Conservation (phyloP, 2,113 vertebrate species). For the Gobius niger region DNA sequence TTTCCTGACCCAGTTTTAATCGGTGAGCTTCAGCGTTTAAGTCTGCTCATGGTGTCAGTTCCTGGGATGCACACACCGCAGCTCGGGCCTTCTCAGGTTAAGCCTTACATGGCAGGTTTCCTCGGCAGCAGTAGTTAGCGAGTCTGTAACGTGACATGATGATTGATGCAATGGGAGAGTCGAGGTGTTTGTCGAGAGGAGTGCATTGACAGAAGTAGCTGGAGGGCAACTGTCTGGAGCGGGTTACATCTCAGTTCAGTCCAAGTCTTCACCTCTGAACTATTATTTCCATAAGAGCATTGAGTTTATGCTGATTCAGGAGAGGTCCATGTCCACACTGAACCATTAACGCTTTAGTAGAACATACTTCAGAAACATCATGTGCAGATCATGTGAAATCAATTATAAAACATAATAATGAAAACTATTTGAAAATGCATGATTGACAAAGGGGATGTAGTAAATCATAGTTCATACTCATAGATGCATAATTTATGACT, state of each 20-base stretch:
- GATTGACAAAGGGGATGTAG: too few species aligned
- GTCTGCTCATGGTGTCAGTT: background rate
- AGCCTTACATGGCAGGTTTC: conserved; percentile 12
- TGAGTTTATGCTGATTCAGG: background rate
- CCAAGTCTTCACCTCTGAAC: conserved; percentile 11
- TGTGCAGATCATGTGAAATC: too few species aligned
- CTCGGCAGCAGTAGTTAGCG: conserved; percentile 9
- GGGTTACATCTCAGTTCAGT: conserved; percentile 7
- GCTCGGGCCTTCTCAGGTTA: background rate
- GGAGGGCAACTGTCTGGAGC: conserved; percentile 14
- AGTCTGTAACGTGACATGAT: conserved; percentile 4
- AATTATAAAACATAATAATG: too few species aligned
- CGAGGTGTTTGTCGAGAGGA: background rate
- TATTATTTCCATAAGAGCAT: background rate
- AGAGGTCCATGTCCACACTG: too few species aligned
- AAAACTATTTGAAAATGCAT: too few species aligned
- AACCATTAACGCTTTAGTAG: too few species aligned
- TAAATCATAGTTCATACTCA: too few species aligned
- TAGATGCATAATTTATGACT: too few species aligned
- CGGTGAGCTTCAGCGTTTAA: background rate
- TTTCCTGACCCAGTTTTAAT: background rate
- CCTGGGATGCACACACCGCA: background rate
- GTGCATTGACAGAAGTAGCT: background rate
- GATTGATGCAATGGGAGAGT: conserved; percentile 12
- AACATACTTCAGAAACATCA: too few species aligned